Evolutionary conservation across 92 coral and sea anemone genomes (phyloP), one percentile per base, ranked within the genome.

Genomic region (Paramuricea clavata): DNA sequence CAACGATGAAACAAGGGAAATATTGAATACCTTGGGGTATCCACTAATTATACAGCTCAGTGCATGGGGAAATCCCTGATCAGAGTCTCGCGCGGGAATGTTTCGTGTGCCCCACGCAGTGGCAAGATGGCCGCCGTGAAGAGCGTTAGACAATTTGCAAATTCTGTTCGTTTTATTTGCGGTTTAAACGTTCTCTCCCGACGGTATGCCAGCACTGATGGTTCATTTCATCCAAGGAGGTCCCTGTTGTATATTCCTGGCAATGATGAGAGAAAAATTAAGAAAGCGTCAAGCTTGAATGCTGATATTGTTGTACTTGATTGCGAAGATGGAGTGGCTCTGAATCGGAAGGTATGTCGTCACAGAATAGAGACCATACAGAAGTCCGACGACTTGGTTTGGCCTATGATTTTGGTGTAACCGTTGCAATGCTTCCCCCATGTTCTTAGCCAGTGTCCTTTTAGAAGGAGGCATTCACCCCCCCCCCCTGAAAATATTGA

Each of bases 191-290:
- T 35, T 39, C 22, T 59, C 15, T 21, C 57, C 12, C 73, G 49
- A 33, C 50, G 84, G 0, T 59, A 34, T 59, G 32, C 32, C n/a
- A 79, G 84, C 28, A 79, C 71, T 1, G 56, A 2, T 10, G 69
- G 54, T 68, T 89, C 90, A 3, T 85, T 86, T 65, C 75, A 87
- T 26, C 98, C 98, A 26, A 87, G 99, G 67, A 79, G 99, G 57
- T 96, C 99, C n/a, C 91, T 94, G 87, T 92, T 96, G 71, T 96
- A 96, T 64, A 90, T 96, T 70, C 99, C 99, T 15, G 99, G 99
- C 31, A 96, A 96, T 85, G 99, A 96, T 54, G 95, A 94, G 60
- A 83, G 93, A 77, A 96, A 96, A 81, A 92, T 96, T 12, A 79
- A 81, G 39, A 96, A 96, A 90, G 99, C 99, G 1, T 78, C 92